A percentile compares a stretch with the other conserved stretches of the same genome.
Conservation (phyloP, 2,797 vertebrate genomes). For the Botia almorhae region DNA sequence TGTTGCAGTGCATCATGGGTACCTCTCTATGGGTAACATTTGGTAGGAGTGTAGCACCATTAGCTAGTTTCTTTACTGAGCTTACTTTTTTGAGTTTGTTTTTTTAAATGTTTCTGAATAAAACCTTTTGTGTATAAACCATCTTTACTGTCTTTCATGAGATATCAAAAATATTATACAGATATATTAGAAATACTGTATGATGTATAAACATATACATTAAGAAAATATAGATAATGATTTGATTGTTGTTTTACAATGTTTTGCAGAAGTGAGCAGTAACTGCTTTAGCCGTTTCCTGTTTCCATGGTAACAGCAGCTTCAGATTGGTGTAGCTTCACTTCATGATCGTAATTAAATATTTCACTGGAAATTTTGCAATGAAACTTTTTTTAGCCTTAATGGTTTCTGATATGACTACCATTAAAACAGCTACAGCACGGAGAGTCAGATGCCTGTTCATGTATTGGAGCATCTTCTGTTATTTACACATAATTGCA, state of each 20-base stretch:
- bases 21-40: too few species aligned
- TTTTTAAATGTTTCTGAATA: too few species aligned
- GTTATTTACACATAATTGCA: constrained; percentile 33
- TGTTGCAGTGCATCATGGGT: too few species aligned
- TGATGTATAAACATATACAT: too few species aligned
- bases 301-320: not conserved
- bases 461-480: not conserved
- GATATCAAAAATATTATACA: too few species aligned
- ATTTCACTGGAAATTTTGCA: not conserved
- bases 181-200: too few species aligned
- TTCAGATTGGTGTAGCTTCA: not conserved
- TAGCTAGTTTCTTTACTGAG: too few species aligned
- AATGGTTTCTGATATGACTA: constrained; percentile 60
- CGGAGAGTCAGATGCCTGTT: constrained; percentile 5
- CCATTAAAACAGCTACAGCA: constrained; percentile 9
- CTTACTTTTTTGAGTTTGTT: too few species aligned
- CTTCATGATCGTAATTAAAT: not conserved
- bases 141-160: too few species aligned
- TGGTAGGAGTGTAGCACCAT: too few species aligned
- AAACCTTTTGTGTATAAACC: too few species aligned
- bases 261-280: not conserved
- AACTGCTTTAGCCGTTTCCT: not conserved
- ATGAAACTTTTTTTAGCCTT: constrained; percentile 45
- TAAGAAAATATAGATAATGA: not conserved
- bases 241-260: not conserved